A percentile compares a stretch with the other conserved stretches of the same genome.
Conservation (phyloP, 2,888 invertebrate genomes). For the Trachelus troglodyta region DNA sequence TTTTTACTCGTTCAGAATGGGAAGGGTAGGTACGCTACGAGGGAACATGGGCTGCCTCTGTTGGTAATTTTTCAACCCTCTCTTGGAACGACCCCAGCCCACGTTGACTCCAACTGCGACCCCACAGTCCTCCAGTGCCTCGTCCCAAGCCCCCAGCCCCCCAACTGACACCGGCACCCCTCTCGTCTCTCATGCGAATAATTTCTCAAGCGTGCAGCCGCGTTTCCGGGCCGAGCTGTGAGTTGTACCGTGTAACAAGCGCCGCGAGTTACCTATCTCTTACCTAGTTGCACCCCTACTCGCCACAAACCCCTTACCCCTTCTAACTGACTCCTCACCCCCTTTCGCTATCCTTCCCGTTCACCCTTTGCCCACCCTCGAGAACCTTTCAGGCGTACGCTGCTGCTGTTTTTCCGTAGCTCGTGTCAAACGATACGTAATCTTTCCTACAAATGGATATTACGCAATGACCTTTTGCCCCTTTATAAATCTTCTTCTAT, state of each 20-base stretch:
- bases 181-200: conserved; percentile 33
- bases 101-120: conserved; percentile 1
- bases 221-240: conserved; percentile 24
- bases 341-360: not conserved
- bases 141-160: not conserved
- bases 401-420: not conserved
- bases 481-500: not conserved
- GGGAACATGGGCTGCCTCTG: conserved; percentile 33
- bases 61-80: conserved; percentile 42
- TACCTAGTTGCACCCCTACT: conserved; percentile 15
- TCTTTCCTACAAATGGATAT: not conserved
- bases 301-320: conserved; percentile 6
- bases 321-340: conserved; percentile 12
- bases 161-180: conserved; percentile 1
- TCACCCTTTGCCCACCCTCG: not conserved
- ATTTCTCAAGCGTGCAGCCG: conserved; percentile 29
- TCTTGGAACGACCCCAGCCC: conserved; percentile 1
- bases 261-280: conserved; percentile 27
- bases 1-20: conserved; percentile 5
- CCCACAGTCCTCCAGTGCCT: conserved; percentile 1
- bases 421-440: not conserved
- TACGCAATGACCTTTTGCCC: not conserved
- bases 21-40: not conserved
- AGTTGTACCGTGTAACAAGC: conserved; percentile 33
- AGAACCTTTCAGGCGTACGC: not conserved